phyloP scores from a whole-genome alignment of 2,797 vertebrate genomes.

The Takifugu rubripes region DNA sequence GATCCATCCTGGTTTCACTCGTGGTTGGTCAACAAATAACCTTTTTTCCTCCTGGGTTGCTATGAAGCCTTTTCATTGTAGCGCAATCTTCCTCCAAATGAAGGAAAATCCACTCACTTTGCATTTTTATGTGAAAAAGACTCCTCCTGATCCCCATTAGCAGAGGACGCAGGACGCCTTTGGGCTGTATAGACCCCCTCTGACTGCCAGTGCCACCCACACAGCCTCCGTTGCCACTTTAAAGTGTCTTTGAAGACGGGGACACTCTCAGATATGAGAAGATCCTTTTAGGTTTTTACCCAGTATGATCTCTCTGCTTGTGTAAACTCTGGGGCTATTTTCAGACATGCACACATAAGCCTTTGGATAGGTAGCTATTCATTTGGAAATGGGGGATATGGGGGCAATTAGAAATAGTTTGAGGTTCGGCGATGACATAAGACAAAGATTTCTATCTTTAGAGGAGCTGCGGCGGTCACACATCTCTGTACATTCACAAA shows the following conservation, averaged over 20 bases:
- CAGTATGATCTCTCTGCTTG: constrained; percentile 64
- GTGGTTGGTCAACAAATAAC: constrained; percentile 3
- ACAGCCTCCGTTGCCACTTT: constrained; percentile 54
- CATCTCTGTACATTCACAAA: constrained; percentile 82
- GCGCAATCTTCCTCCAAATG: neutral
- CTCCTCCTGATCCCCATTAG: constrained; percentile 49
- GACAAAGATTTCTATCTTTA: constrained; percentile 80
- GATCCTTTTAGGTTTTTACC: constrained; percentile 12
- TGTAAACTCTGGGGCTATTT: constrained; percentile 71
- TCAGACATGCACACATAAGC: constrained; percentile 64
- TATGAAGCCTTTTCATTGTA: neutral
- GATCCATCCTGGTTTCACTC: constrained; percentile 33
- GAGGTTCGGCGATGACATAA: constrained; percentile 77
- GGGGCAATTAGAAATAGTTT: constrained; percentile 77
- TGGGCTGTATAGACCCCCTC: constrained; percentile 62
- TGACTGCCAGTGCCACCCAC: constrained; percentile 64
- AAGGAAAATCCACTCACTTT: constrained; percentile 30
- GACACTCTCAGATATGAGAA: constrained; percentile 41
- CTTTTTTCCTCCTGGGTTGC: neutral
- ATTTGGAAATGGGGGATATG: constrained; percentile 71
- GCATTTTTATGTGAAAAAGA: constrained; percentile 39
- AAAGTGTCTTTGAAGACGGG: constrained; percentile 61
- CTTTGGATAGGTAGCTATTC: constrained; percentile 70
- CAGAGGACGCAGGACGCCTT: constrained; percentile 46
- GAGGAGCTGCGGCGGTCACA: constrained; percentile 73